These are phyloP conservation scores for Ceraclea dissimilis DNA, from an alignment of 2,888 invertebrate species.

Conservation along the genomic window DNA sequence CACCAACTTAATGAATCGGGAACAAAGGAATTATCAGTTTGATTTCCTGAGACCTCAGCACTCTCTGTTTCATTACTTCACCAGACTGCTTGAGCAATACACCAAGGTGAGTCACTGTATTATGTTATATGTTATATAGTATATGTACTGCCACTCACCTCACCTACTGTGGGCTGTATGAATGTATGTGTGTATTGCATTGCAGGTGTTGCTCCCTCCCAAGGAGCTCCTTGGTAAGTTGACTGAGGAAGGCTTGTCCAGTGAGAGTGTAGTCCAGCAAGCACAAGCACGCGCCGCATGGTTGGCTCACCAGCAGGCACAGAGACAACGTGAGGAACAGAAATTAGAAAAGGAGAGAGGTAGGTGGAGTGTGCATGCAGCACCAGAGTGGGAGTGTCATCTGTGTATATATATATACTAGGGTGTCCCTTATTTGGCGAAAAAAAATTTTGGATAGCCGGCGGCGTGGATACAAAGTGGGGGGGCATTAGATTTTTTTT, in stretches of 20 bases:
- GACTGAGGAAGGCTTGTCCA: slow-evolving; percentile 66
- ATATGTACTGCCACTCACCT: too few relatives aligned
- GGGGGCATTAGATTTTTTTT: too few relatives aligned
- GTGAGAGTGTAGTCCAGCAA: slow-evolving; percentile 69
- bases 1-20: slow-evolving; percentile 96
- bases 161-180: too few relatives aligned
- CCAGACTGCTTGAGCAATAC: slow-evolving; percentile 95
- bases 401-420: too few relatives aligned
- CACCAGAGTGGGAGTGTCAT: too few relatives aligned
- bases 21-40: slow-evolving; percentile 96
- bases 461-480: too few relatives aligned
- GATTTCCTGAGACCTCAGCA: slow-evolving; percentile 98
- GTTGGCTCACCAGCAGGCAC: slow-evolving; percentile 90
- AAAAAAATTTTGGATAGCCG: too few relatives aligned
- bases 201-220: slow-evolving; percentile 79
- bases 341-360: slow-evolving; percentile 88
- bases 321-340: slow-evolving; percentile 89
- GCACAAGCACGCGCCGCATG: slow-evolving; percentile 94
- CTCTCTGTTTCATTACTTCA: slow-evolving; percentile 97
- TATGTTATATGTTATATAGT: not conserved
- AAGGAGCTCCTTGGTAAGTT: slow-evolving; percentile 80
- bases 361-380: slow-evolving; percentile 29
- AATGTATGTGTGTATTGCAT: not conserved
- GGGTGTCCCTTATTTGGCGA: too few relatives aligned
- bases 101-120: slow-evolving; percentile 62